These are phyloP conservation scores for Andrena dorsata DNA, from an alignment of 2,888 invertebrate genomes.

Conservation along the genomic window DNA sequence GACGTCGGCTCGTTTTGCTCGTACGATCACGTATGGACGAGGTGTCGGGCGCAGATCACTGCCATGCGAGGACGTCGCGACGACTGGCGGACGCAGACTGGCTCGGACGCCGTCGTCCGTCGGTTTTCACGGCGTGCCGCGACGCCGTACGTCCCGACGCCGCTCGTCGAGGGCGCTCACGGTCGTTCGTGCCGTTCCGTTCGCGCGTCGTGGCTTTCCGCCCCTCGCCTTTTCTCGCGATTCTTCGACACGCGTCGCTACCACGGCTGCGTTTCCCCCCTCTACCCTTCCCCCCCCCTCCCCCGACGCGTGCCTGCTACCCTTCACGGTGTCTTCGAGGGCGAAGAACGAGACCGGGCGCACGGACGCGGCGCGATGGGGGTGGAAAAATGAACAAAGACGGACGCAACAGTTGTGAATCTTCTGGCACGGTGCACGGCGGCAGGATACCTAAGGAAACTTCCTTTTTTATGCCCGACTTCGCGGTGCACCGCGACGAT, in stretches of 20 bases:
- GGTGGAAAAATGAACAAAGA: slow-evolving; percentile 56
- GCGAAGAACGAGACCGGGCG: slow-evolving; percentile 24
- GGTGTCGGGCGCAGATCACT: slow-evolving; percentile 45
- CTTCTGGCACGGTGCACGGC: slow-evolving; percentile 15
- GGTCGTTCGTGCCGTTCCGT: slow-evolving; percentile 41
- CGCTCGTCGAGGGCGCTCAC: slow-evolving; percentile 64
- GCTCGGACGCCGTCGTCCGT: slow-evolving; percentile 61
- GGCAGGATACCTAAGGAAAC: slow-evolving; percentile 27
- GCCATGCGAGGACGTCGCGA: slow-evolving; percentile 71
- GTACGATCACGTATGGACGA: slow-evolving; percentile 21
- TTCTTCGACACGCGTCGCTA: slow-evolving; percentile 61
- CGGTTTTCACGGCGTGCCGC: slow-evolving; percentile 68
- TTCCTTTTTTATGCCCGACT: slow-evolving; percentile 35
- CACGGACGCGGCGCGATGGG: slow-evolving; percentile 53
- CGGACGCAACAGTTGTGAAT: slow-evolving; percentile 60
- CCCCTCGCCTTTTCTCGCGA: slow-evolving; percentile 56
- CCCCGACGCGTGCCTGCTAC: slow-evolving; percentile 31
- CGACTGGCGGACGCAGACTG: slow-evolving; percentile 79
- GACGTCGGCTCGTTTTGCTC: background rate
- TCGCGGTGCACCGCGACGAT: slow-evolving; percentile 22
- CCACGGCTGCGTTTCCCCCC: slow-evolving; percentile 19
- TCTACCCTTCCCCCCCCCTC: no score
- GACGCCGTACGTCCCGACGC: slow-evolving; percentile 69
- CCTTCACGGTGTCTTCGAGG: slow-evolving; percentile 23
- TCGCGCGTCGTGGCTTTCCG: slow-evolving; percentile 46